Percentiles rank a stretch among this genome's conserved stretches.
phyloP scores from a whole-genome alignment of 2,888 invertebrate species.

The Dolichomitus sp. region DNA sequence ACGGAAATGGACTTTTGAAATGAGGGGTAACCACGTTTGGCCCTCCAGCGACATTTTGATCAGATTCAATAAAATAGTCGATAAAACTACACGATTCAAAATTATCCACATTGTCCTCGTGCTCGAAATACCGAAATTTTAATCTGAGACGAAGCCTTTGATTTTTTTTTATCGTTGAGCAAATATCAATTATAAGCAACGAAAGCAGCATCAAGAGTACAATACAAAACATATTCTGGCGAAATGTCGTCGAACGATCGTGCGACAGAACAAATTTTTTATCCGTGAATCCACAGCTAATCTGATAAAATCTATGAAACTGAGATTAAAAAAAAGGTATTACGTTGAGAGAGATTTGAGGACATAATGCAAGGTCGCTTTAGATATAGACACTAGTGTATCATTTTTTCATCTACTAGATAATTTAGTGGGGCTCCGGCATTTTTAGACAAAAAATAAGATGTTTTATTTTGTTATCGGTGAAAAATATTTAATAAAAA shows the following conservation, averaged over 20 bases:
- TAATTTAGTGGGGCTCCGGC: not conserved
- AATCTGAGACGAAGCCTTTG: not conserved
- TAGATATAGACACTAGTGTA: not conserved
- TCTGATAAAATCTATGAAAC: not conserved
- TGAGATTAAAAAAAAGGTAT: not conserved
- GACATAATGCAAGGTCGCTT: not conserved
- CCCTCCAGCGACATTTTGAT: not conserved
- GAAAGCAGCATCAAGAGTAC: not conserved
- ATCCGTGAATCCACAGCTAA: not conserved
- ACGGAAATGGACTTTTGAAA: not conserved
- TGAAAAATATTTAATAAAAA: too few relatives aligned
- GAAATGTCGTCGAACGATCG: not conserved
- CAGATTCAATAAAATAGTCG: not conserved
- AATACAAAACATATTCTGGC: not conserved
- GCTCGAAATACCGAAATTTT: not conserved
- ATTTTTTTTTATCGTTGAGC: slow-evolving; percentile 7
- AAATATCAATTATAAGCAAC: not conserved
- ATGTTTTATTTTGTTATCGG: not conserved
- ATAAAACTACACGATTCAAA: not conserved
- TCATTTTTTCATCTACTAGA: not conserved
- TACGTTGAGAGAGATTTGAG: not conserved
- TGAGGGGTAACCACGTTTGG: not conserved
- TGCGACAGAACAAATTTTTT: not conserved
- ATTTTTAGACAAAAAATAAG: not conserved
- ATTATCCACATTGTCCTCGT: not conserved